Evolutionary conservation across 1,140 invertebrate genomes (phyloP), one percentile per base, ranked within the genome.

Genomic region (Dysdera silvatica): DNA sequence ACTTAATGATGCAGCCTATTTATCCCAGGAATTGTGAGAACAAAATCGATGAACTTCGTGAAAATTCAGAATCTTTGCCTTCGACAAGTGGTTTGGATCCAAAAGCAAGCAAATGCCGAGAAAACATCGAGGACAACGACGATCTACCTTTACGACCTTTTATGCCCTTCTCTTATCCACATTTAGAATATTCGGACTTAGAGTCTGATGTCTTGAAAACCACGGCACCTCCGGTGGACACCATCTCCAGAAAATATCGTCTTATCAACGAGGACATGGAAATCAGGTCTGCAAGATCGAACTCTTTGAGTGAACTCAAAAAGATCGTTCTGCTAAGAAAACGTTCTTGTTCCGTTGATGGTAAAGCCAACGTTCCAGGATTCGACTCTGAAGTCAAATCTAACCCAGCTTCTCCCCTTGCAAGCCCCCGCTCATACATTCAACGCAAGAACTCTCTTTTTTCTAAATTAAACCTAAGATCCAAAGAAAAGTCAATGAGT

Each of bases 301-400:
- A 63, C 32, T 63, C 61, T 16, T 16, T 63, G 16, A 63, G 61
- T 26, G 61, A 63, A 18, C 52, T 63, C 14, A 63, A 63, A 32
- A 63, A 63, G 20, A 63, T 55, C n/a, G 61, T 63, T 14, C 24
- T 63, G 3, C 55, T 63, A 53, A 55, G 61, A n/a, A 63, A 63
- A 23, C 37, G 61, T 47, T 63, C 61, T 4, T 55, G 61, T 40
- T 63, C 61, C 4, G 61, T 63, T 1, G 61, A 63, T 31, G 61
- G 61, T 12, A 63, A 63, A 32, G 56, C 55, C 26, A 63, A 63
- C 41, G 52, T n/a, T 2, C 43, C 41, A 5, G 16, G n/a, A 0
- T 55, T 55, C 31, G 61, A 63, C 23, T 49, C 52, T 14, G 61
- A 45, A 1, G 53, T 56, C 5, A 53, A 63, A 49, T 63, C 61